Conservation (phyloP, 92 coral and sea anemone species). For the Phenganax marumi region DNA sequence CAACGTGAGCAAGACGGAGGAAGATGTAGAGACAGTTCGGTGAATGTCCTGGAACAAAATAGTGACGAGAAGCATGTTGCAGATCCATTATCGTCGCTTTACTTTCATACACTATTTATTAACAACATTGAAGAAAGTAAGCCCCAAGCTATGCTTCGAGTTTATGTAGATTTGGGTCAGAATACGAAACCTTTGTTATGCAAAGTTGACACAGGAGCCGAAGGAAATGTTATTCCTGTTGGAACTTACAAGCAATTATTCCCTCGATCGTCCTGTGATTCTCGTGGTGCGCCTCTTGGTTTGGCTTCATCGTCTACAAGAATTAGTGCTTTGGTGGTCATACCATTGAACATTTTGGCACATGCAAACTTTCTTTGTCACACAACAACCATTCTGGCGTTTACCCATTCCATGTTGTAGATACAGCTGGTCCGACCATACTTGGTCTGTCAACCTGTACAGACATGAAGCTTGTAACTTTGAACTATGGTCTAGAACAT, state of each 20-base stretch:
- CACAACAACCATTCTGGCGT: conserved; percentile 51
- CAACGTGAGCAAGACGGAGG: neutral
- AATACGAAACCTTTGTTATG: conserved; percentile 51
- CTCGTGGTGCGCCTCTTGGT: conserved; percentile 56
- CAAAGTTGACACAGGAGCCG: conserved; percentile 70
- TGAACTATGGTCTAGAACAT: conserved; percentile 53
- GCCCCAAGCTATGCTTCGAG: conserved; percentile 58
- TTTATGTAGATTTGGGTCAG: conserved; percentile 57
- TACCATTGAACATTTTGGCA: conserved; percentile 52
- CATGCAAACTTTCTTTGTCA: conserved; percentile 55
- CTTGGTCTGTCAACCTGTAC: conserved; percentile 59
- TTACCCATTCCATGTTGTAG: conserved; percentile 57
- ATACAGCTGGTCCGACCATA: conserved; percentile 63
- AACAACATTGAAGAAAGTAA: conserved; percentile 47
- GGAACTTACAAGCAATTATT: conserved; percentile 49
- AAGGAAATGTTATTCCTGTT: conserved; percentile 67
- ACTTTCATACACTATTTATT: conserved; percentile 55
- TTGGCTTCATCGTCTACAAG: conserved; percentile 58
- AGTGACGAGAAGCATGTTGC: neutral
- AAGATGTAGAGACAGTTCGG: neutral
- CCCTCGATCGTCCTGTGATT: conserved; percentile 49
- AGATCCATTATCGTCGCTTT: conserved; percentile 30
- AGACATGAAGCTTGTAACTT: conserved; percentile 60
- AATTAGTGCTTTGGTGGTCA: conserved; percentile 64
- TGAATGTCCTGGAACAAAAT: neutral